Conservation (phyloP, 2,113 vertebrate species). For the Chloropsis hardwickii region DNA sequence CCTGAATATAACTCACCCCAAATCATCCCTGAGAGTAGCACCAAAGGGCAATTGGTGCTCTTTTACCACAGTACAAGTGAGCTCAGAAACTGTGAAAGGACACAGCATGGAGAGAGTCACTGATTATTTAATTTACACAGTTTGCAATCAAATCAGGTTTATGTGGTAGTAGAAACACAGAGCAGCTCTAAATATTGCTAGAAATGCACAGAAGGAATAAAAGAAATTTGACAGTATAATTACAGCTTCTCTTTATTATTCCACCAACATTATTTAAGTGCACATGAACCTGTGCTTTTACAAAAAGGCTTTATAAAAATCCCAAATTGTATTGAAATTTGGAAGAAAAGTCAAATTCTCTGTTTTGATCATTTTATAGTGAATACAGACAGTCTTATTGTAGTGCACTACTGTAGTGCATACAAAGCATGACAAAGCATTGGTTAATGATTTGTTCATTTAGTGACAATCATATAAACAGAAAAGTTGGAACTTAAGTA, state of each 20-base stretch:
- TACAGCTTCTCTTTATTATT: conserved; percentile 24
- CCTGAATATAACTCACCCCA: not conserved
- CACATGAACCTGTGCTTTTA: not conserved
- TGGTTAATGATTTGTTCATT: conserved; percentile 50
- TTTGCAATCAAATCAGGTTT: conserved; percentile 21
- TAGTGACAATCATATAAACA: conserved; percentile 42
- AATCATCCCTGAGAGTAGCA: not conserved
- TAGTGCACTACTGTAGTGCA: not conserved
- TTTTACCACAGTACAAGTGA: not conserved
- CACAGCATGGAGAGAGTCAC: not conserved
- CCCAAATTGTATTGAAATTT: not conserved
- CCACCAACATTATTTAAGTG: conserved; percentile 13
- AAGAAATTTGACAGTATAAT: conserved; percentile 50
- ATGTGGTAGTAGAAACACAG: not conserved
- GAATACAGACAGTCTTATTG: not conserved
- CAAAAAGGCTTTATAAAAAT: conserved; percentile 12
- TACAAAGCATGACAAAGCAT: not conserved
- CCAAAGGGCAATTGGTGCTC: not conserved
- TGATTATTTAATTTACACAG: conserved; percentile 33
- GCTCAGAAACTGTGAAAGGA: not conserved
- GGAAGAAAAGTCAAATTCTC: not conserved
- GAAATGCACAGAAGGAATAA: conserved; percentile 33
- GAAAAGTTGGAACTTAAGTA: conserved; percentile 29
- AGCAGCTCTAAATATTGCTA: conserved; percentile 44
- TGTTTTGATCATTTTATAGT: not conserved